Evolutionary conservation across 2,888 invertebrate species (phyloP), one percentile per base, ranked within the genome.

Genomic region (Cephonodes hylas): DNA sequence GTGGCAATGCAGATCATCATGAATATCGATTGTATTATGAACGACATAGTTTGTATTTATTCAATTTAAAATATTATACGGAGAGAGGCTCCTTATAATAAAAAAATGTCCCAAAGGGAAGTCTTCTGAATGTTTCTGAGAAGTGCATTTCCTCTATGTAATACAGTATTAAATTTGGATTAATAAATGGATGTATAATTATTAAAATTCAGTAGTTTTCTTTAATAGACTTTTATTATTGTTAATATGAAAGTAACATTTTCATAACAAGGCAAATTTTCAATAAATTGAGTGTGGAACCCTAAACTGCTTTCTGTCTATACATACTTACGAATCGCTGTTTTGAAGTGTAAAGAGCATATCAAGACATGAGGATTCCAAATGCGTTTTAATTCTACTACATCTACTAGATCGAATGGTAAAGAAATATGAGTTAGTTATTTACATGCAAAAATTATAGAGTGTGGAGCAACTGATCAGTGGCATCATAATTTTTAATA

Each of bases 131-230:
- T 95, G 96, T 96, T 96, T 96, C 96, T 94, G 94, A 94, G 94
- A 95, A 95, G 96, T 96, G 96, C 96, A 96, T 96, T 96, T 96
- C 96, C 95, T 96, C 95, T 96, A 96, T 96, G 95, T 96, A 95
- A 96, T 96, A 96, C 96, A 96, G 96, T 96, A 96, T 96, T 96
- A 96, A 95, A 95, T 95, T 95, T 94, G 84, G 90, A 91, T 89
- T 92, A 93, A 89, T 92, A 92, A 93, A 93, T 91, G 89, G 85
- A 92, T 92, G 88, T 91, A 89, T 88, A 83, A 88, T 77, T 81
- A 80, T 68, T 63, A 46, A 8, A 42, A 15, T 15, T 3, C 22
- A 23, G 42, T 27, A 3, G n/a, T 44, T 56, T 60, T 53, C 18
- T 60, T 48, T 18, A 6, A n/a, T 34, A 34, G 7, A 34, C 1